Base-by-base conservation (phyloP, 1,140 invertebrate genomes). In the Penaeus vannamei region DNA sequence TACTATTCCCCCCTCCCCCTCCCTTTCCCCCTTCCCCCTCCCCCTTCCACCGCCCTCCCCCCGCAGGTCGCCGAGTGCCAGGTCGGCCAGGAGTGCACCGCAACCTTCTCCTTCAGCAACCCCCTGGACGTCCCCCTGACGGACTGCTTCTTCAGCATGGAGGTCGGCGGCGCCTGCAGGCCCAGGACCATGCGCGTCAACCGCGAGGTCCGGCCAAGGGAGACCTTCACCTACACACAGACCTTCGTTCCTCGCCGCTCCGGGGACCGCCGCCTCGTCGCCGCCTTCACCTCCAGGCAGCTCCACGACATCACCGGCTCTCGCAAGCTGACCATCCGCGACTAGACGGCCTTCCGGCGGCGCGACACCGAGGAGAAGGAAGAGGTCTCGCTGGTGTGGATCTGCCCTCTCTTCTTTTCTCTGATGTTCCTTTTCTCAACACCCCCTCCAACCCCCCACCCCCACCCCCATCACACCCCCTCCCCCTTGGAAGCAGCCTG, bases 251-350 rank as follows among this genome's bases (percentile, higher is more conserved):
- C 92, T n/a, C 90, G 91, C 26, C 86, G 90, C 29, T 61, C 90
- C 12, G 92, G 92, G 0, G 92, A 92, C 42, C 90, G 90, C 20
- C 92, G 92, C 61, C 85, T 92, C 26, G 91, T 93, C 0, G 92
- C 90, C 32, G 91, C 90, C 36, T 93, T 93, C 90, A 91, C 91
- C 53, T 93, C 92, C 17, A 87, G 90, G 0, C 91, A 92, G 83
- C 90, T 93, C 3, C 91, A 91, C 42, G 91, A 93, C 83, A 85
- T 92, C 17, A 87, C 86, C 60, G 92, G 92, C 19, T 91, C 92
- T 5, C 91, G 90, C 77, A 93, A 92, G 29, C 87, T 94, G n/a
- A 92, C 91, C 42, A 92, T 94, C 69, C 60, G 85, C 7, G 89
- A 90, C 64, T 90, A 90, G n/a, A 26, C 60, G 46, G 2, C 8